A percentile compares a stretch with the other conserved stretches of the same genome.
phyloP scores from a whole-genome alignment of 2,888 invertebrate genomes.

The Nemurella pictetii region DNA sequence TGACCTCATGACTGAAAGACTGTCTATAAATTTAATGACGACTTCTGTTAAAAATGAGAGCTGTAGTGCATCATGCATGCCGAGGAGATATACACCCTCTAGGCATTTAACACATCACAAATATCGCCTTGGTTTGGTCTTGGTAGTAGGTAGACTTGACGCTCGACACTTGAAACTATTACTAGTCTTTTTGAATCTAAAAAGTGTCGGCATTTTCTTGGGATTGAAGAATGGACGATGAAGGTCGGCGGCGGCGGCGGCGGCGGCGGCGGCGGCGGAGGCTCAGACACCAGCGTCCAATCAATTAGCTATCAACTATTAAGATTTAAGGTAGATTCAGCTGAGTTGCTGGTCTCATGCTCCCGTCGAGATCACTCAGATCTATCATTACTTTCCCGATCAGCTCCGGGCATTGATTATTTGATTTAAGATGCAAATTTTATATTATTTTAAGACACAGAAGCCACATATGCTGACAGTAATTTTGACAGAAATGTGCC shows the following conservation, averaged over 20 bases:
- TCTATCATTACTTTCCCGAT: too few relatives aligned
- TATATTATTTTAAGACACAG: too few relatives aligned
- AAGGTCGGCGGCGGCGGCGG: slow-evolving; percentile 3
- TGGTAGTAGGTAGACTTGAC: too few relatives aligned
- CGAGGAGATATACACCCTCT: too few relatives aligned
- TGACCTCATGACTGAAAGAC: slow-evolving; percentile 22
- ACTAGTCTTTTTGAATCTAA: neutral
- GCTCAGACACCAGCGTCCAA: neutral
- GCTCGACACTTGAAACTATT: neutral
- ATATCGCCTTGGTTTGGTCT: slow-evolving; percentile 4
- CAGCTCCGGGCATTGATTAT: too few relatives aligned
- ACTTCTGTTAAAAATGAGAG: slow-evolving; percentile 33
- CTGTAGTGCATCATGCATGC: too few relatives aligned
- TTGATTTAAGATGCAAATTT: too few relatives aligned
- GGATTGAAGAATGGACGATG: neutral
- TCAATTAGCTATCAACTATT: neutral
- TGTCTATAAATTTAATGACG: slow-evolving; percentile 13
- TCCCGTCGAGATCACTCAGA: neutral
- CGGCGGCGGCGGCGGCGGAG: too few relatives aligned
- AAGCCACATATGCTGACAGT: too few relatives aligned
- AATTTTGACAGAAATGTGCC: neutral
- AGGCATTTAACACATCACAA: neutral
- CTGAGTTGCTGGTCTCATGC: neutral
- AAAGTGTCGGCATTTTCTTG: neutral
- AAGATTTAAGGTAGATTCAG: neutral